Evolutionary conservation across 2,113 vertebrate genomes (phyloP).

Genomic region (Laterallus jamaicensis): DNA sequence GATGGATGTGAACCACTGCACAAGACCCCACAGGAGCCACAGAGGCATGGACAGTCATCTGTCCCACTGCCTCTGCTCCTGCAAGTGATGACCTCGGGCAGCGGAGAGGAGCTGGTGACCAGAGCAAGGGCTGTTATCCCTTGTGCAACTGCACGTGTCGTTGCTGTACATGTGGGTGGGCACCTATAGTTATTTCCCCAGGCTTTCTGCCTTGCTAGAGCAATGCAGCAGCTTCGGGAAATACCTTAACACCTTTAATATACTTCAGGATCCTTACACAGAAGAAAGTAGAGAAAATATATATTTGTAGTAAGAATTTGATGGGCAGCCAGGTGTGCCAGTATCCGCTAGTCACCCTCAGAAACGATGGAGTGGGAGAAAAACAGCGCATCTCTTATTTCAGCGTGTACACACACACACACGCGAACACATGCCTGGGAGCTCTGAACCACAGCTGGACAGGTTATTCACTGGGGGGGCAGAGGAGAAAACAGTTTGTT

Average conservation of each 20-base stretch:
- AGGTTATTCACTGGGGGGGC: background rate
- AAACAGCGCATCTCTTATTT: background rate
- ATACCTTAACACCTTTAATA: background rate
- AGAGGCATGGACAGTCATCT: accelerated
- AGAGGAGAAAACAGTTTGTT: background rate
- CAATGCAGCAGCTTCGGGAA: background rate
- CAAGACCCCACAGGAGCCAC: background rate
- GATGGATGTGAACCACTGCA: background rate
- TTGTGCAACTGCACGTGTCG: background rate
- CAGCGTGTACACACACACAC: background rate
- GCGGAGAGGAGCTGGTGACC: accelerated
- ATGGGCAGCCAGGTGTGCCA: background rate
- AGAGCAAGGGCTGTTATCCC: background rate
- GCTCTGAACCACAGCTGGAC: background rate
- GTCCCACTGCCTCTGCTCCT: background rate
- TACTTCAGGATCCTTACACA: background rate
- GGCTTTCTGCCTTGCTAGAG: background rate
- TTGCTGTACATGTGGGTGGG: background rate
- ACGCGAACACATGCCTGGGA: accelerated
- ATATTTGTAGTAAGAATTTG: background rate
- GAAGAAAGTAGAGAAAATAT: background rate
- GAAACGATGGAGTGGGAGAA: background rate
- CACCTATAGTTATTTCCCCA: background rate
- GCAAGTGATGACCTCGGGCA: background rate
- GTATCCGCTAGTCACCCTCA: background rate